Base-by-base conservation (phyloP, 2,888 invertebrate species). In the Cheilosia grossa region DNA sequence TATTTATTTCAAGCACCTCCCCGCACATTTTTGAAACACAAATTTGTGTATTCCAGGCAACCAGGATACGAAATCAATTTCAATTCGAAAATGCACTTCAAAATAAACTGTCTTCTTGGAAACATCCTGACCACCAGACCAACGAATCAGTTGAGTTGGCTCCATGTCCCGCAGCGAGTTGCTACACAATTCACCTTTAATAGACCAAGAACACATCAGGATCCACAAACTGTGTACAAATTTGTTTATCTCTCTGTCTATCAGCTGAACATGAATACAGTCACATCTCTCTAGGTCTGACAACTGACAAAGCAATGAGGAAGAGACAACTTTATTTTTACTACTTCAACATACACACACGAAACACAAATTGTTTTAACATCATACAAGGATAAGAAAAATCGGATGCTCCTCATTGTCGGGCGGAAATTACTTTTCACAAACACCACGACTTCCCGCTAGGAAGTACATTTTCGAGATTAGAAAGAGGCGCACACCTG, bases 381-480 rank as follows among this genome's bases (percentile, higher is more conserved):
- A 67, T 10, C 54, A 40, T 13, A 64, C 30, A 58, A 42, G 64
- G 64, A 74, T 54, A 44, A 79, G 47, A 59, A 69, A 69, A 69
- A 83, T 79, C 83, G 83, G 83, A 79, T 64, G 69, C 74, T 69
- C 33, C 69, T 79, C 74, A 74, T 83, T 83, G 83, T 79, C 44
- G 69, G 69, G 63, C 74, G 83, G 83, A 83, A 83, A 79, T 79
- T 83, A 83, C 79, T 74, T 83, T 79, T 74, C 73, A 69, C 67
- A 79, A 82, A 69, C 69, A 82, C 79, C 67, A 73, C 33, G 70
- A 67, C 79, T 74, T 74, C 67, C 73, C 49, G 66, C 61, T 61
- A 73, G 72, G 78, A 78, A 74, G 69, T 64, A 69, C 73, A 64
- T 69, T 79, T 83, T 79, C 44, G 53, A 74, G 83, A 83, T 79